Evolutionary conservation across 1,140 invertebrate genomes (phyloP).

Genomic region (Drosophila novamexicana): DNA sequence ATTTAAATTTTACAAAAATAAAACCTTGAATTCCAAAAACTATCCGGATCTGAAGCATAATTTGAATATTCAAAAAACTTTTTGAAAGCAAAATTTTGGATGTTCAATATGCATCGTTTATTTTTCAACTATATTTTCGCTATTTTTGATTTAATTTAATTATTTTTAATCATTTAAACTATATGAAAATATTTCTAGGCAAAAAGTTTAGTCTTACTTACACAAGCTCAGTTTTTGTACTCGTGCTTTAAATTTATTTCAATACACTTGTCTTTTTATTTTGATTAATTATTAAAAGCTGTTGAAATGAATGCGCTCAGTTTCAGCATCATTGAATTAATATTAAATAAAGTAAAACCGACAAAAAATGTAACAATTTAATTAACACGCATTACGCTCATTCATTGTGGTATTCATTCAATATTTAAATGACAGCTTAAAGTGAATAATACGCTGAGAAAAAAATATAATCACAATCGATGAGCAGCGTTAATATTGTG

Average conservation of each 20-base stretch:
- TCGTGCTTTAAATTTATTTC: not conserved
- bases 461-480: constrained; percentile 8
- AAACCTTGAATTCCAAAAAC: too few relatives aligned
- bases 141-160: too few relatives aligned
- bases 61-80: too few relatives aligned
- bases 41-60: too few relatives aligned
- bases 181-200: too few relatives aligned
- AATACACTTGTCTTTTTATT: not conserved
- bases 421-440: constrained; percentile 26
- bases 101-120: too few relatives aligned
- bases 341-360: not conserved
- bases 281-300: constrained; percentile 12
- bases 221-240: not conserved
- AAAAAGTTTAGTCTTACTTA: too few relatives aligned
- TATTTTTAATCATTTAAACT: too few relatives aligned
- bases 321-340: not conserved
- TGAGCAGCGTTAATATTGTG: not conserved
- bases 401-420: constrained; percentile 23
- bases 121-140: too few relatives aligned
- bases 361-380: constrained; percentile 23
- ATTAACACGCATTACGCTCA: constrained; percentile 27
- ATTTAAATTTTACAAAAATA: too few relatives aligned
- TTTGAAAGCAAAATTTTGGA: too few relatives aligned
- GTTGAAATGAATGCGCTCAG: not conserved
- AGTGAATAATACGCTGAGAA: not conserved